Evolutionary conservation across 2,888 invertebrate genomes (phyloP), one percentile per base, ranked within the genome.

Genomic region (Rotaria magnacalcarata): DNA sequence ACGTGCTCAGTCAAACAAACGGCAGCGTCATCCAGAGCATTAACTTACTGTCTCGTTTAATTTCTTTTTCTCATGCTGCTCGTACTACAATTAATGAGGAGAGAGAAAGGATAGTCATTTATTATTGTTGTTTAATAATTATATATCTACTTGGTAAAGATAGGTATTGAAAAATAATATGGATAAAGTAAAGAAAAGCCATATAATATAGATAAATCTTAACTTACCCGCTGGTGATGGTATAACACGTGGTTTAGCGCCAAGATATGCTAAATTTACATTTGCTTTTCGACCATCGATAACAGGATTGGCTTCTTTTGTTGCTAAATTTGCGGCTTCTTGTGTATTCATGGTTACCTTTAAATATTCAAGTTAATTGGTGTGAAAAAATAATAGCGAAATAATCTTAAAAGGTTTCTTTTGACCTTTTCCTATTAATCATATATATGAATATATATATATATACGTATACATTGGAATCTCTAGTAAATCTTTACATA

Each of bases 261-360:
- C 97, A 89, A 97, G 93, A 91, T 97, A 97, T 88, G 97, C 97
- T 89, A 98, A 93, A 92, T 98, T 97, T 85, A 97, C 97, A 92
- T 97, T 97, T 87, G 97, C 97, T 93, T 97, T 97, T 90, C 97
- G 93, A 86, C 97, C 97, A 91, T 97, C 97, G 90, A 98, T 97
- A 91, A 97, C 96, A 85, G 97, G 97, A 92, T 98, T 98, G 86
- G 97, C 96, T 90, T 97, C 97, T 92, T 97, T 96, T 92, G 96
- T 96, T 84, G 97, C 97, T 89, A 96, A 93, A 91, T 97, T 97
- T 85, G 97, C 97, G 84, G 96, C 95, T 87, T 95, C 94, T 90
- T 95, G 93, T 91, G 97, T 96, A 86, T 96, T 95, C 97, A 97
- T 98, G 91, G 97, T 97, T 89, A 97, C 97, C 97, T 97, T 93